phyloP scores from a whole-genome alignment of 2,797 vertebrate genomes.

The Podarcis siculus region DNA sequence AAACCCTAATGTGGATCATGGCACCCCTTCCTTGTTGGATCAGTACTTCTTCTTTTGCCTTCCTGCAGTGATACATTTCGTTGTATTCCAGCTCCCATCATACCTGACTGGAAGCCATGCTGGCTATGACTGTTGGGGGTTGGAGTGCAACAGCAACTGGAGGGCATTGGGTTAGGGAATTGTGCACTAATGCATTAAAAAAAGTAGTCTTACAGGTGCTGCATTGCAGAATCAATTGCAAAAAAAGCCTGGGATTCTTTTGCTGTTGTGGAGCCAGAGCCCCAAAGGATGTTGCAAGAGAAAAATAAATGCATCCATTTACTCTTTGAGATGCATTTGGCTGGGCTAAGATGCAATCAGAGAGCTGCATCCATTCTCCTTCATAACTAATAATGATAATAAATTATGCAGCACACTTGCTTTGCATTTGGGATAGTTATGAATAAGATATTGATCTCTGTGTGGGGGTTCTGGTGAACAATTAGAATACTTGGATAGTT shows the following conservation, averaged over 20 bases:
- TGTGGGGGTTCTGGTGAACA: too few relatives aligned
- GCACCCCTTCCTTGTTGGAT: conserved; percentile 35
- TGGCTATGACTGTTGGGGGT: too few relatives aligned
- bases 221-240: not conserved
- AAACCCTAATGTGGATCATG: too few relatives aligned
- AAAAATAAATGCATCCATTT: not conserved
- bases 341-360: not conserved
- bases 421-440: not conserved
- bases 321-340: not conserved
- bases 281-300: not conserved
- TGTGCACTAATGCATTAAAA: too few relatives aligned
- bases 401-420: not conserved
- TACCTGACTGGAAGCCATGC: too few relatives aligned
- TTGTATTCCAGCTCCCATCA: too few relatives aligned
- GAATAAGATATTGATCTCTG: not conserved
- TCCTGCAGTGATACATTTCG: too few relatives aligned
- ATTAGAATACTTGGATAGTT: not conserved
- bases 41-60: not conserved
- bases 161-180: too few relatives aligned
- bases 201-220: not conserved
- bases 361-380: not conserved
- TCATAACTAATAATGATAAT: not conserved
- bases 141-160: too few relatives aligned
- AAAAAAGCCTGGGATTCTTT: not conserved
- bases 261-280: not conserved